Evolutionary conservation across 1,140 invertebrate genomes (phyloP).

Genomic region (Piezodorus guildinii): DNA sequence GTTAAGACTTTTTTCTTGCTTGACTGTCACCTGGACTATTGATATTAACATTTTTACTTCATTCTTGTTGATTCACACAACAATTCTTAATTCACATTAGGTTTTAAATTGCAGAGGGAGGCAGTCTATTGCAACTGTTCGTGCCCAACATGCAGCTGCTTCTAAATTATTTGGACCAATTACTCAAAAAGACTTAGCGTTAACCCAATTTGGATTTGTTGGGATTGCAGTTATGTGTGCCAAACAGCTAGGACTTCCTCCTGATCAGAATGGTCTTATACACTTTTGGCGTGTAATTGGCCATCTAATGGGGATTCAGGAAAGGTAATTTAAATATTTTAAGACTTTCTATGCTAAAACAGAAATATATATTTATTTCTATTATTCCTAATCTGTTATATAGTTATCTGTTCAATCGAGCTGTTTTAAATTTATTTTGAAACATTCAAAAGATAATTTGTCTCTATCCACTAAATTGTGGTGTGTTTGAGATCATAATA

Average conservation of each 20-base stretch:
- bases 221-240: constrained; percentile 58
- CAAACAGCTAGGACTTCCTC: constrained; percentile 47
- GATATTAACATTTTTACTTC: too few relatives aligned
- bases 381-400: neutral
- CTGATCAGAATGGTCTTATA: constrained; percentile 46
- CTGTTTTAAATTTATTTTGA: neutral
- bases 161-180: constrained; percentile 37
- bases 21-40: too few relatives aligned
- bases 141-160: constrained; percentile 44
- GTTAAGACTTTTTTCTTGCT: too few relatives aligned
- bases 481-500: too few relatives aligned
- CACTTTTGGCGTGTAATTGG: constrained; percentile 79
- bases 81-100: too few relatives aligned
- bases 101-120: constrained; percentile 27
- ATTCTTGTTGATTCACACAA: too few relatives aligned
- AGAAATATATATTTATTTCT: too few relatives aligned
- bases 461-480: too few relatives aligned
- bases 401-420: neutral
- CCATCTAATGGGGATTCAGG: constrained; percentile 65
- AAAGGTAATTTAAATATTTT: constrained; percentile 40
- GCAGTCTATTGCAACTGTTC: constrained; percentile 52
- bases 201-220: constrained; percentile 80
- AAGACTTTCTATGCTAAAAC: too few relatives aligned
- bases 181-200: constrained; percentile 63
- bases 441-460: neutral